Evolutionary conservation across 2,113 vertebrate genomes (phyloP).

Genomic region (Phalacrocorax brasilianus): DNA sequence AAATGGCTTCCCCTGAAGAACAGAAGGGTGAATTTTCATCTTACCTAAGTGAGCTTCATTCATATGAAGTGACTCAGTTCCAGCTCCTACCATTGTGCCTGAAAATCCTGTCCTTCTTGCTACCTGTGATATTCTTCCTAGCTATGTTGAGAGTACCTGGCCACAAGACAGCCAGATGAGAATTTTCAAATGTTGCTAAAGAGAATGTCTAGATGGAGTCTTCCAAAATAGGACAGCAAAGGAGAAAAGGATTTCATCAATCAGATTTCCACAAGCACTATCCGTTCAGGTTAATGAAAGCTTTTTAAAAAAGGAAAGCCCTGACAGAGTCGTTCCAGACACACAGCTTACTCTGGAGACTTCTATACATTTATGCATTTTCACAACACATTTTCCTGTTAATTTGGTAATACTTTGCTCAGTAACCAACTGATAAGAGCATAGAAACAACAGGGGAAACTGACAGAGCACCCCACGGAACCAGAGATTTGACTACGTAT

Average conservation of each 20-base stretch:
- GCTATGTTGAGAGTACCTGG: neutral
- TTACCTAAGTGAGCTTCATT: neutral
- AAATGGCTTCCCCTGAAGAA: neutral
- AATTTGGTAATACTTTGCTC: neutral
- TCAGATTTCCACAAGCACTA: neutral
- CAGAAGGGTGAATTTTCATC: neutral
- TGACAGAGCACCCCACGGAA: neutral
- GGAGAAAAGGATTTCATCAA: neutral
- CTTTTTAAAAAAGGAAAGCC: neutral
- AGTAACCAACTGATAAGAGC: neutral
- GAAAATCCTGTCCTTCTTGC: neutral
- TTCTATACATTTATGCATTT: neutral
- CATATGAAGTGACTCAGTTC: neutral
- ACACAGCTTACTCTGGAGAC: neutral
- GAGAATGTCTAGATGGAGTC: neutral
- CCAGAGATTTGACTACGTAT: neutral
- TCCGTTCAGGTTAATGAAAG: neutral
- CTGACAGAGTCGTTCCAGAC: neutral
- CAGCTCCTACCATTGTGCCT: neutral
- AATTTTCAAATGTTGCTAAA: neutral
- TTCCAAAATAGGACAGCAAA: neutral
- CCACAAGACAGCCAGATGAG: neutral
- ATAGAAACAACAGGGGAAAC: neutral
- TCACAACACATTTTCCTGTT: neutral
- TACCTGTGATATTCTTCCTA: neutral